Conservation (phyloP, 2,888 invertebrate genomes). For the Colletes collaris region DNA sequence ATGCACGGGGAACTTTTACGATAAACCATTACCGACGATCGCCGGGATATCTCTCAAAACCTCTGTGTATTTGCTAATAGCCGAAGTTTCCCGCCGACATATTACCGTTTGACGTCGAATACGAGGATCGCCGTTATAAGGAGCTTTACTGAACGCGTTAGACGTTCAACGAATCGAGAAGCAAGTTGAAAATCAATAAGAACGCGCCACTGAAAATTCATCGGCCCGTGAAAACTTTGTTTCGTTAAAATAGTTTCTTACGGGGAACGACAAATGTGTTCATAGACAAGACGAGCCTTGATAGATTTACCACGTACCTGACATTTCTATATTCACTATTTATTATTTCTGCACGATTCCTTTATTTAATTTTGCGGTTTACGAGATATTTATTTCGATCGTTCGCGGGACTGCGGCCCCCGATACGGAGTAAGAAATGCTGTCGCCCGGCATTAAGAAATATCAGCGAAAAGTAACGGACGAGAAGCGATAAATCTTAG, state of each 20-base stretch:
- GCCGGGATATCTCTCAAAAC: constrained; percentile 18
- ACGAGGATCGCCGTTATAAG: constrained; percentile 12
- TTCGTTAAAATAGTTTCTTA: neutral
- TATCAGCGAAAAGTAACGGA: constrained; percentile 6
- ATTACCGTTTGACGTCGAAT: constrained; percentile 36
- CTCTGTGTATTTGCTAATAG: constrained; percentile 36
- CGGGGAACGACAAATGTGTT: no score
- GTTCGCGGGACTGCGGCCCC: neutral
- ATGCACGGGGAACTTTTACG: constrained; percentile 26
- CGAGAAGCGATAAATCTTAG: constrained; percentile 43
- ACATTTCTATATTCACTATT: no score
- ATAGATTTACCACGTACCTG: no score
- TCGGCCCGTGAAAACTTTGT: neutral
- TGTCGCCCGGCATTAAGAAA: constrained; percentile 17
- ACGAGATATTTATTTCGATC: neutral
- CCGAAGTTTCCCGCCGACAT: constrained; percentile 34
- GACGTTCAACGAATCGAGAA: constrained; percentile 16
- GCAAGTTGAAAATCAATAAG: constrained; percentile 33
- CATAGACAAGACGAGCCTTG: no score
- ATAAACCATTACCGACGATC: constrained; percentile 30
- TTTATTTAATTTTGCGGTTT: neutral
- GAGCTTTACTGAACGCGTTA: constrained; percentile 12
- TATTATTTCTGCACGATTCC: no score
- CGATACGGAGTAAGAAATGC: constrained; percentile 25
- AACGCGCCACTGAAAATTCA: constrained; percentile 1